Conservation (phyloP, 1,140 invertebrate species). For the Nautilus pompilius region DNA sequence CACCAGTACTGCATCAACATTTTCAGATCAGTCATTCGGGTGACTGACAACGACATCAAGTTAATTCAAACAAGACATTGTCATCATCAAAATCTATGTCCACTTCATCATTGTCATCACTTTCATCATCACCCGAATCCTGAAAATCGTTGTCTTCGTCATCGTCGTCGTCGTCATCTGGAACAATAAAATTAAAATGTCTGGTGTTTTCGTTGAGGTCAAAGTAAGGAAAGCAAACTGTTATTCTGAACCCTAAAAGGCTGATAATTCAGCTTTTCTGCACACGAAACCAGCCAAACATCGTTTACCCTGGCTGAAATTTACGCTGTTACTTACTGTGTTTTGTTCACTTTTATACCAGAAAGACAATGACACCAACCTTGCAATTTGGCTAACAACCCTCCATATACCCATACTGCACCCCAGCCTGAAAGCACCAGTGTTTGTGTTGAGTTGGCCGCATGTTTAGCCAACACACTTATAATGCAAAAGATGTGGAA, state of each 20-base stretch:
- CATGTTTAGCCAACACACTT: no score
- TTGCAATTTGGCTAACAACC: no score
- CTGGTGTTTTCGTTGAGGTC: background rate
- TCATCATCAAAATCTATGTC: constrained; percentile 27
- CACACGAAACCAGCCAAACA: background rate
- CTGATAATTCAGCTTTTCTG: background rate
- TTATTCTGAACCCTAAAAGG: background rate
- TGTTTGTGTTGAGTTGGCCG: no score
- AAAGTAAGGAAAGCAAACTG: background rate
- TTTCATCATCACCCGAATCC: constrained; percentile 15
- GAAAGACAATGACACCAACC: no score
- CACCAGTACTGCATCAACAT: no score
- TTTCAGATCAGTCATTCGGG: no score
- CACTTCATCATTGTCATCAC: constrained; percentile 53
- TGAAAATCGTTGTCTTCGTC: constrained; percentile 28
- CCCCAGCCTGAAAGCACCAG: no score
- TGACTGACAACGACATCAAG: no score
- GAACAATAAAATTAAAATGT: background rate
- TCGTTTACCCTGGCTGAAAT: background rate
- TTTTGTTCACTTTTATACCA: constrained; percentile 6
- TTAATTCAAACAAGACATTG: constrained; percentile 12
- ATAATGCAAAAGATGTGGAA: no score
- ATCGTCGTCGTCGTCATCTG: constrained; percentile 14
- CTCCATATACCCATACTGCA: no score
- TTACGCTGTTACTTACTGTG: constrained; percentile 1